These are phyloP conservation scores for Crotalus tigris DNA, from an alignment of 2,113 vertebrate genomes.

Conservation along the genomic window DNA sequence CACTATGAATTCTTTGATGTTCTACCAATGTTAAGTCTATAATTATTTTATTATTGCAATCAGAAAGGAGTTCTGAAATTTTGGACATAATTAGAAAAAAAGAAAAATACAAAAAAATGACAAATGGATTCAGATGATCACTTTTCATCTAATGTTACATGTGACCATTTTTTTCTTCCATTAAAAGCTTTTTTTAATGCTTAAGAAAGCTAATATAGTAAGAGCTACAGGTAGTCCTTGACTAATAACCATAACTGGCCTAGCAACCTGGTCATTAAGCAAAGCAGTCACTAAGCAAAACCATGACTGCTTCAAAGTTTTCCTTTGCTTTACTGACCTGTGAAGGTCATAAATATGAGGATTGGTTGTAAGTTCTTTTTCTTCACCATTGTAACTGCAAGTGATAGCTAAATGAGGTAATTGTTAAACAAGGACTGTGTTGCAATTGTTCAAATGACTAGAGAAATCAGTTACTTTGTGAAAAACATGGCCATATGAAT, in stretches of 20 bases:
- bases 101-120: constrained; percentile 58
- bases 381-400: background rate
- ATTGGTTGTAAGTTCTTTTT: background rate
- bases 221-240: background rate
- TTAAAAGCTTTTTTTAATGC: background rate
- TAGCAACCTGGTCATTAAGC: background rate
- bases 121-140: constrained; percentile 3
- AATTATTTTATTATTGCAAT: constrained; percentile 54
- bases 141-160: background rate
- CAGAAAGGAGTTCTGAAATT: constrained; percentile 65
- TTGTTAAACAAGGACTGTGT: background rate
- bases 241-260: background rate
- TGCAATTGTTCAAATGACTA: background rate
- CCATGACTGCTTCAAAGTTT: background rate
- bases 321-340: background rate
- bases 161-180: background rate
- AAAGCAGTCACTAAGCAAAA: background rate
- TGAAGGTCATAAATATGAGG: background rate
- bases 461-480: background rate
- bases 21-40: constrained; percentile 62
- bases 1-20: constrained; percentile 60
- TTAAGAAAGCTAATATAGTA: background rate
- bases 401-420: background rate
- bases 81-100: constrained; percentile 66
- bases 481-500: constrained; percentile 50